Evolutionary conservation across 2,113 vertebrate genomes (phyloP), one percentile per base, ranked within the genome.

Genomic region (Laticauda colubrina): DNA sequence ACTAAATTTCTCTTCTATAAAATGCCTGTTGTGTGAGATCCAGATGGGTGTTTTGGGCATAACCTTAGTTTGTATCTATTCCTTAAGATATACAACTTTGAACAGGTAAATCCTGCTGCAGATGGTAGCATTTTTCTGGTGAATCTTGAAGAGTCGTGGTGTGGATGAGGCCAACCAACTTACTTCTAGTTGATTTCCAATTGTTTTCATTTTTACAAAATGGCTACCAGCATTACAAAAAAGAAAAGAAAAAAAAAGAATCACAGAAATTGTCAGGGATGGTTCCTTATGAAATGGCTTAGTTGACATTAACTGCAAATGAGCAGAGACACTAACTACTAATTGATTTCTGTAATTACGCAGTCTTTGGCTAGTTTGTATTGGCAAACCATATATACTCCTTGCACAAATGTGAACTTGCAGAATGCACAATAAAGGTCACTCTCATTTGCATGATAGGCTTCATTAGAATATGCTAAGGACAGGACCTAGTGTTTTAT

Each of bases 391-490:
- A 98, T 98, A 96, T 98, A 97, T 98, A 98, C 98, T 98, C 97
- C 97, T 97, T 97, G 98, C 98, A 98, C 98, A 98, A 98, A 98
- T 98, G 98, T 98, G 98, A 98, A 98, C 98, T 98, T 98, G 98
- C 98, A 98, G 98, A 98, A 99, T 97, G 97, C 98, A 98, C 96
- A 69, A 98, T 98, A 99, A 99, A 99, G 99, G 98, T 98, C 98
- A 98, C 97, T 97, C 98, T 99, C 98, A 99, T 99, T 99, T 99
- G 98, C 99, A 99, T 99, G 98, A 98, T 98, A 98, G 98, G 98
- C 98, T 99, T 99, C 98, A 99, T 99, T 99, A 99, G 98, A 99
- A 98, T 99, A 99, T 99, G 98, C 98, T 99, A 98, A 99, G 98
- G 98, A 99, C 98, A 97, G 94, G 98, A 98, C 98, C 97, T 97